Percentiles rank a stretch among this genome's conserved stretches.
Evolutionary conservation across 2,797 vertebrate species (phyloP).

Genomic region (Intellagama lesueurii): DNA sequence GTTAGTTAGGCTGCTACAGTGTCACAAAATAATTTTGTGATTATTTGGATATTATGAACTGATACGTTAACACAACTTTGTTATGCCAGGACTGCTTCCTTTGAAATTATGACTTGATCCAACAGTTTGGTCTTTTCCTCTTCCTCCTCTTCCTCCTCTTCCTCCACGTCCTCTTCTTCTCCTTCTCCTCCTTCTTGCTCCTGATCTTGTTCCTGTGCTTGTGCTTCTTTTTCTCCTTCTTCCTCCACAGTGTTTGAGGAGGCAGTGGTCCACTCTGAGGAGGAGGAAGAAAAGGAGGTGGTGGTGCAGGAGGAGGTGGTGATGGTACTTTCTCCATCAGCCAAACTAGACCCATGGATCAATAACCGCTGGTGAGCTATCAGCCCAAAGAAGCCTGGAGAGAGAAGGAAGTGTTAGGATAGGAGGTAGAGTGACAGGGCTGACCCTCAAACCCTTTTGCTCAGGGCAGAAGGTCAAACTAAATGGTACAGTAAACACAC

Average conservation of each 20-base stretch:
- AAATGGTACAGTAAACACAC: no score
- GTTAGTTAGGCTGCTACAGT: no score
- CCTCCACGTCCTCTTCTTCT: neutral
- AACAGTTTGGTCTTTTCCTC: no score
- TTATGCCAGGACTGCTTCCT: no score
- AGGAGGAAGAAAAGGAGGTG: no score
- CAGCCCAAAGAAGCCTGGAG: conserved; percentile 13
- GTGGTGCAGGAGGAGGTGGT: no score
- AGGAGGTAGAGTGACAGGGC: neutral
- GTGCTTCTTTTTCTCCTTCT: neutral
- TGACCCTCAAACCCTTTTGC: neutral
- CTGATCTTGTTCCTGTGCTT: neutral
- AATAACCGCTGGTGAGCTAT: conserved; percentile 5
- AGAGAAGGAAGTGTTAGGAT: neutral
- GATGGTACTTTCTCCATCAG: neutral
- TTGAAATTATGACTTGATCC: neutral
- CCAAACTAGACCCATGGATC: neutral
- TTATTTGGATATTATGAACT: no score
- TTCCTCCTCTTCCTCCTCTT: neutral
- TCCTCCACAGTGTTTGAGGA: neutral
- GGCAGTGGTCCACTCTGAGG: rapidly evolving
- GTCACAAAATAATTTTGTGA: neutral
- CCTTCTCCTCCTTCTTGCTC: no score
- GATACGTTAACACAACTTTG: no score
- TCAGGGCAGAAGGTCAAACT: neutral